These are phyloP conservation scores for Polydrusus tereticollis DNA, from an alignment of 2,888 invertebrate genomes.

Conservation along the genomic window DNA sequence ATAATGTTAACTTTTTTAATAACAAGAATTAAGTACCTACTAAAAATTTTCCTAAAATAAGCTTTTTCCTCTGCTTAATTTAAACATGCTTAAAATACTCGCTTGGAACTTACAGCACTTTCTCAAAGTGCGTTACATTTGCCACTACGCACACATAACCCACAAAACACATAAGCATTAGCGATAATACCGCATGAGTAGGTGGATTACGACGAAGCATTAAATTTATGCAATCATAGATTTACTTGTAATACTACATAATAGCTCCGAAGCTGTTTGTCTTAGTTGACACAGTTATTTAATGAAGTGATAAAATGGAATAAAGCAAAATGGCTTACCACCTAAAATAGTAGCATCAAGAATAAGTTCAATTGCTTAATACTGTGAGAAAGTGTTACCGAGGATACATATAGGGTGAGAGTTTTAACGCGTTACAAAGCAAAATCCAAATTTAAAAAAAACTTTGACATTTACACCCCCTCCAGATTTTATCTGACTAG, in stretches of 20 bases:
- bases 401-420: too few relatives aligned
- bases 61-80: not conserved
- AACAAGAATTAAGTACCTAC: too few relatives aligned
- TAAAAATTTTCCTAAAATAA: too few relatives aligned
- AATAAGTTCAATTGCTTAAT: too few relatives aligned
- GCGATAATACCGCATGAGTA: not conserved
- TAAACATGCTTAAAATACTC: not conserved
- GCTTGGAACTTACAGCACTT: not conserved
- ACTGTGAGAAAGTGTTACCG: too few relatives aligned
- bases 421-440: too few relatives aligned
- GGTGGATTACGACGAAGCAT: slow-evolving; percentile 10
- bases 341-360: too few relatives aligned
- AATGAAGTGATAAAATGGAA: slow-evolving; percentile 1
- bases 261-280: slow-evolving; percentile 1
- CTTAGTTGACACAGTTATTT: slow-evolving; percentile 1
- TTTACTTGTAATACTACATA: slow-evolving; percentile 16
- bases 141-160: not conserved
- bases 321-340: too few relatives aligned
- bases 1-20: too few relatives aligned
- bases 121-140: not conserved
- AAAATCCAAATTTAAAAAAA: too few relatives aligned
- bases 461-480: too few relatives aligned
- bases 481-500: too few relatives aligned
- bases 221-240: slow-evolving; percentile 17
- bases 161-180: slow-evolving; percentile 12